Evolutionary conservation across 2,113 vertebrate genomes (phyloP).

Genomic region (Salvelinus fontinalis): DNA sequence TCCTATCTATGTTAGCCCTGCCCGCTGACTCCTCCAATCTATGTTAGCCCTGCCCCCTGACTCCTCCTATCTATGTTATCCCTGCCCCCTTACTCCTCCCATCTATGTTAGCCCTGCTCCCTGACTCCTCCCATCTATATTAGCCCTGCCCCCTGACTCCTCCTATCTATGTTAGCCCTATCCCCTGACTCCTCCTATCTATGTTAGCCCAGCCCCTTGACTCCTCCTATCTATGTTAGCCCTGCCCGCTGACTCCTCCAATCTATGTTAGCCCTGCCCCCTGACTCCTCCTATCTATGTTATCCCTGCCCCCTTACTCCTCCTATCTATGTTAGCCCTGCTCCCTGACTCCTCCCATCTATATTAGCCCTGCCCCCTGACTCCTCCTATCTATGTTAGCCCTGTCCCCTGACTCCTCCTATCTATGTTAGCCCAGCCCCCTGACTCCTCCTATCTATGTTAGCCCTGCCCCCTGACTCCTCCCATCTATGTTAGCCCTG

Average conservation of each 20-base stretch:
- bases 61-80: slow-evolving; percentile 21
- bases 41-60: background rate
- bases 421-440: too few species aligned
- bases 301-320: background rate
- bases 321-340: slow-evolving; percentile 20
- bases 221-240: too few species aligned
- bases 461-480: background rate
- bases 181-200: slow-evolving; percentile 8
- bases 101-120: background rate
- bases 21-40: too few species aligned
- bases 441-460: too few species aligned
- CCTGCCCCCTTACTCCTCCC: too few species aligned
- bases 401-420: background rate
- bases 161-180: too few species aligned
- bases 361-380: too few species aligned
- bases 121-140: background rate
- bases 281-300: too few species aligned
- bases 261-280: slow-evolving; percentile 22
- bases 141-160: too few species aligned
- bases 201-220: slow-evolving; percentile 4
- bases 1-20: slow-evolving; percentile 22
- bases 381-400: too few species aligned
- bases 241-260: background rate
- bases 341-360: too few species aligned
- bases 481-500: too few species aligned